Conservation (phyloP, 2,797 vertebrate species). For the Rhinophrynus dorsalis region DNA sequence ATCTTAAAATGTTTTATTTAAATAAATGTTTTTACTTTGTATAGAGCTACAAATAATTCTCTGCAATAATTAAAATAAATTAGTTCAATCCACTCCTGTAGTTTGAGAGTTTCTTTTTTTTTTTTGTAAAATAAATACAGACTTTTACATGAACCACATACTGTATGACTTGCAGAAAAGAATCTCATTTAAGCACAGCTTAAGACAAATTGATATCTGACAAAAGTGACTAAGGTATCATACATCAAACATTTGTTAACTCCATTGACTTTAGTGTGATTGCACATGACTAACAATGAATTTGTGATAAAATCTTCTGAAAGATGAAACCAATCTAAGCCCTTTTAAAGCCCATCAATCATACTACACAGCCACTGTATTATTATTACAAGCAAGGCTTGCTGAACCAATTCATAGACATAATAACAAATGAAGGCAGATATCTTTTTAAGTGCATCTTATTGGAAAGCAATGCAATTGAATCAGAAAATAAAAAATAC, state of each 20-base stretch:
- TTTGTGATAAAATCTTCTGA: conserved; percentile 94
- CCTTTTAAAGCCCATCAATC: conserved; percentile 93
- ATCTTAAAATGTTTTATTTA: too few relatives aligned
- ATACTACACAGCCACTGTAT: conserved; percentile 79
- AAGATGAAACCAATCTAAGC: conserved; percentile 89
- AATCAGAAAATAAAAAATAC: conserved; percentile 62
- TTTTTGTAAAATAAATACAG: too few relatives aligned
- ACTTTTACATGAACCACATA: too few relatives aligned
- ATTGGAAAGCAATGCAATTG: conserved; percentile 58
- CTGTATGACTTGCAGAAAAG: too few relatives aligned
- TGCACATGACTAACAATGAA: conserved; percentile 92
- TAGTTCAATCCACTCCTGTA: too few relatives aligned
- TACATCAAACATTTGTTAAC: conserved; percentile 95
- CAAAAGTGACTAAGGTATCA: conserved; percentile 86
- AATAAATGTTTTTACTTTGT: too few relatives aligned
- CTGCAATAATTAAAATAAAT: too few relatives aligned
- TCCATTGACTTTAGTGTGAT: conserved; percentile 85
- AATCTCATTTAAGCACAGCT: conserved; percentile 51
- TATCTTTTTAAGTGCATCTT: conserved; percentile 60
- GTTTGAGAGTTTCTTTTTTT: too few relatives aligned
- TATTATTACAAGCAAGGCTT: conserved; percentile 91
- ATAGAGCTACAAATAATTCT: too few relatives aligned
- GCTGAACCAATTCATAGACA: conserved; percentile 90
- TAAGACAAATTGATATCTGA: conserved; percentile 82
- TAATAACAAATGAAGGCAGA: conserved; percentile 62